Evolutionary conservation across 2,888 invertebrate genomes (phyloP).

Genomic region (Branchellion lobata): DNA sequence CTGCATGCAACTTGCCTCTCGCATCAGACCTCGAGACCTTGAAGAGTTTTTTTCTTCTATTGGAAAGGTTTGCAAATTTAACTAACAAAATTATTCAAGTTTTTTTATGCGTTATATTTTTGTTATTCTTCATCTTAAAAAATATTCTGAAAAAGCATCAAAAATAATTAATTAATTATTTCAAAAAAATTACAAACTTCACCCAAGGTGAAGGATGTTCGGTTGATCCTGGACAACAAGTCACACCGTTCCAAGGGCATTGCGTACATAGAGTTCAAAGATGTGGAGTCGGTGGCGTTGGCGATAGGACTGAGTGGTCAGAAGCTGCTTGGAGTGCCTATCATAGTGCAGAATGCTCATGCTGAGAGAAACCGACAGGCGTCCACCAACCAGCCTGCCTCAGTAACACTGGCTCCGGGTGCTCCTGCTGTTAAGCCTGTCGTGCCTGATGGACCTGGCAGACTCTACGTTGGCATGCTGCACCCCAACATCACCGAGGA

Average conservation of each 20-base stretch:
- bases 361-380: conserved; percentile 71
- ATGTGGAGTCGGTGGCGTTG: conserved; percentile 92
- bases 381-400: conserved; percentile 56
- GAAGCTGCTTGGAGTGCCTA: conserved; percentile 89
- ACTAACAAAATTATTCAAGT: background rate
- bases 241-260: conserved; percentile 98
- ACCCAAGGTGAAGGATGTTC: conserved; percentile 77
- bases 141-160: background rate
- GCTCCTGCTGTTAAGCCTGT: conserved; percentile 42
- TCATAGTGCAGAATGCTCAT: conserved; percentile 81
- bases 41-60: conserved; percentile 99
- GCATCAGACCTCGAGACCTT: conserved; percentile 86
- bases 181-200: background rate
- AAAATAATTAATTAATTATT: background rate
- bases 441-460: conserved; percentile 78
- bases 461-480: conserved; percentile 92
- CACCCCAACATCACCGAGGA: conserved; percentile 99
- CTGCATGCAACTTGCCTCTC: conserved; percentile 94
- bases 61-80: conserved; percentile 75
- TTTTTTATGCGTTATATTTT: too few species aligned
- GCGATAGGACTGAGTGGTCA: conserved; percentile 93
- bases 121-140: too few species aligned
- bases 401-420: conserved; percentile 52
- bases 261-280: conserved; percentile 98
- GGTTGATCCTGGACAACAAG: conserved; percentile 97